Percentiles rank a stretch among this genome's conserved stretches.
phyloP scores from a whole-genome alignment of 1,140 invertebrate genomes.

The Cardiocondyla obscurior region DNA sequence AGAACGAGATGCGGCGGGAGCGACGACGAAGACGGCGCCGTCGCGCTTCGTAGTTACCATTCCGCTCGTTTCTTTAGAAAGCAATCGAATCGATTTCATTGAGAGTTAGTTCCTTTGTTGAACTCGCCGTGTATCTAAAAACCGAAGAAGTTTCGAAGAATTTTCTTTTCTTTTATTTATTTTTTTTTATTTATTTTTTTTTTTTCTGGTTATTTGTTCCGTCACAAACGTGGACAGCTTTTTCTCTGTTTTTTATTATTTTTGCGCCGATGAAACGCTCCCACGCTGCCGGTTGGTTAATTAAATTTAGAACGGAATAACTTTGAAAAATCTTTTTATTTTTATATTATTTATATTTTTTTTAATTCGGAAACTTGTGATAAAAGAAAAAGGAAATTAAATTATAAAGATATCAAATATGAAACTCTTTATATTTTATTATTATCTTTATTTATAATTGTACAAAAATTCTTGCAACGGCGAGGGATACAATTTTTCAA shows the following conservation, averaged over 20 bases:
- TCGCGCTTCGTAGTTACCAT: background rate
- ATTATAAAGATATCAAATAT: no score
- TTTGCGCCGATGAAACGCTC: background rate
- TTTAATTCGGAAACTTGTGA: no score
- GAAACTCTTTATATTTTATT: no score
- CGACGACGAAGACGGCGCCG: background rate
- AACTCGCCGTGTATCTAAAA: background rate
- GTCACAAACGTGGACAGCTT: background rate
- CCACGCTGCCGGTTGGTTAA: no score
- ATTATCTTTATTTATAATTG: no score
- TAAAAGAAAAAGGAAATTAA: no score
- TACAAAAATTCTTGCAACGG: background rate
- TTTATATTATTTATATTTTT: no score
- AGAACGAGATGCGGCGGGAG: background rate
- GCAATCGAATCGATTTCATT: background rate
- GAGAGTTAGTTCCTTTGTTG: background rate
- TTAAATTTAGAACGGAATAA: no score
- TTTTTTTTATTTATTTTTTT: no score
- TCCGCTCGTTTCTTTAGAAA: constrained; percentile 5
- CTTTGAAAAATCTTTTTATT: no score
- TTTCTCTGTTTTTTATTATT: background rate
- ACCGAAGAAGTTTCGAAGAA: background rate
- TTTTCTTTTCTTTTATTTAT: background rate
- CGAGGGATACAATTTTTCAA: background rate
- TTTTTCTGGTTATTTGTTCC: no score